Conservation (phyloP, 2,888 invertebrate species). For the Mythimna ferrago region DNA sequence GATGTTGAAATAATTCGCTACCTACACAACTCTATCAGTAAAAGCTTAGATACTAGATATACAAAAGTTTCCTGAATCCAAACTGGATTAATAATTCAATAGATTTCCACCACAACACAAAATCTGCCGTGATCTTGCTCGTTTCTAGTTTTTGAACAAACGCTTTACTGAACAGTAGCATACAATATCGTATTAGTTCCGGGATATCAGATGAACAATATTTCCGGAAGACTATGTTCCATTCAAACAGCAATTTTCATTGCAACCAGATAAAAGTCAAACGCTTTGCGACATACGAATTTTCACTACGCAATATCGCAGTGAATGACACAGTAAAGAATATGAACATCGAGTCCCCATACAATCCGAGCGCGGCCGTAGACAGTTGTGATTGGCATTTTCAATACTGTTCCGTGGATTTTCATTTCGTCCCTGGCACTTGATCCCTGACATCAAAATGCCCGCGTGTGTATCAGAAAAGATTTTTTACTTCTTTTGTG, state of each 20-base stretch:
- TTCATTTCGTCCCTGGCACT: conserved; percentile 61
- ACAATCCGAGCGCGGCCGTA: conserved; percentile 49
- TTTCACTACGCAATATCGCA: conserved; percentile 32
- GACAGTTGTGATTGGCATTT: conserved; percentile 70
- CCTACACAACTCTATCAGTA: neutral
- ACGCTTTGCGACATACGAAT: conserved; percentile 39
- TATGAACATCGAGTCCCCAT: conserved; percentile 44
- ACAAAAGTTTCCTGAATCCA: neutral
- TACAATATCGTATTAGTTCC: conserved; percentile 21
- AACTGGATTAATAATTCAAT: conserved; percentile 21
- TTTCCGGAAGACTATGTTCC: conserved; percentile 28
- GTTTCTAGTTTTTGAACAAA: conserved; percentile 30
- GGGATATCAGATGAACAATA: conserved; percentile 25
- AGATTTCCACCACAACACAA: conserved; percentile 8
- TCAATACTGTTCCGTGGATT: conserved; percentile 66
- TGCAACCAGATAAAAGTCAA: conserved; percentile 50
- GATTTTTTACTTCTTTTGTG: conserved; percentile 36
- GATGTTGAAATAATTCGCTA: neutral
- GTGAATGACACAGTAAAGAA: conserved; percentile 33
- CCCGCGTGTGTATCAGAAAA: conserved; percentile 42
- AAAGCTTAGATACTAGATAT: neutral
- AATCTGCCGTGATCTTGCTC: conserved; percentile 13
- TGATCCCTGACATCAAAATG: conserved; percentile 61
- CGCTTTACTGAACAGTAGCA: conserved; percentile 8
- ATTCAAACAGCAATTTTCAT: conserved; percentile 54